Conservation (phyloP, 2,113 vertebrate species). For the Apodemus speciosus region DNA sequence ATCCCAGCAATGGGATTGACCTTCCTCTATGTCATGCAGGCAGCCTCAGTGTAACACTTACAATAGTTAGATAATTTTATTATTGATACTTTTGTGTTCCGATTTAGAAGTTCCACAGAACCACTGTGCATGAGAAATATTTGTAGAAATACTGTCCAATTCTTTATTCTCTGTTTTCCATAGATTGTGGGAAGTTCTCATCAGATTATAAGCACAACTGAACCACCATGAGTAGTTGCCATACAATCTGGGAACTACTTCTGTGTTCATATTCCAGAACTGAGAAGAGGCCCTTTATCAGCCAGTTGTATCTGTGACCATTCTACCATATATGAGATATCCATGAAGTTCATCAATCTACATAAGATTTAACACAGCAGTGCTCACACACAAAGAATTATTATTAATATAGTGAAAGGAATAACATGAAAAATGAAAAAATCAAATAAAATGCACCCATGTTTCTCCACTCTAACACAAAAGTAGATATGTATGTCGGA, state of each 20-base stretch:
- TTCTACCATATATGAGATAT: not conserved
- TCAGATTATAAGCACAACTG: not conserved
- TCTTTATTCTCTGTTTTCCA: not conserved
- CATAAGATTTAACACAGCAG: no score
- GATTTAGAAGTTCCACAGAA: no score
- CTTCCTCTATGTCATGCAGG: not conserved
- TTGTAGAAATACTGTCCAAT: not conserved
- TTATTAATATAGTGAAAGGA: no score
- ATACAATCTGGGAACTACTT: no score
- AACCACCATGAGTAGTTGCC: no score
- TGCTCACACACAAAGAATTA: no score
- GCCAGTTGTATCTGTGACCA: fast-evolving
- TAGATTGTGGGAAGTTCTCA: not conserved
- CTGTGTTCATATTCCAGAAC: no score
- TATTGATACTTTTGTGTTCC: not conserved
- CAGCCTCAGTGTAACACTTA: not conserved
- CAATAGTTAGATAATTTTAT: not conserved
- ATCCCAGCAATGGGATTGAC: not conserved
- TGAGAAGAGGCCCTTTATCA: not conserved
- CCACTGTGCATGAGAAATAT: fast-evolving
- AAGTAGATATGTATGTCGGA: no score
- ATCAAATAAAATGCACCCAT: no score
- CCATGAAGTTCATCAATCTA: not conserved
- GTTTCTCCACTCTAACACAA: no score
- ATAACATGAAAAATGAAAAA: no score